A percentile compares a stretch with the other conserved stretches of the same genome.
Evolutionary conservation across 2,888 invertebrate species (phyloP).

Genomic region (Lacanobia oleracea): DNA sequence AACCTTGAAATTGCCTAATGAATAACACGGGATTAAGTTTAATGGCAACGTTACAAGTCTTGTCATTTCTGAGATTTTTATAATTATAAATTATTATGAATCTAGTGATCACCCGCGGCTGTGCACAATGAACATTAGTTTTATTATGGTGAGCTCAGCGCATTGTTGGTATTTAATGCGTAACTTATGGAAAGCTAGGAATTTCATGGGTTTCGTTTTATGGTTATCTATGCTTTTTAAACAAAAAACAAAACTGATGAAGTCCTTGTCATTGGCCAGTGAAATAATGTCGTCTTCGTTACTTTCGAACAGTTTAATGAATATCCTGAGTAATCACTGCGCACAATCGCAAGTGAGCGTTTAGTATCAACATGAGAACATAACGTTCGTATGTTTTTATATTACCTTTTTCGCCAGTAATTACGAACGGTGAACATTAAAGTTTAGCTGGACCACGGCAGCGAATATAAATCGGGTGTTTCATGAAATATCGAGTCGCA

Average conservation of each 20-base stretch:
- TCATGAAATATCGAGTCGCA: slow-evolving; percentile 88
- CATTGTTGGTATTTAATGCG: slow-evolving; percentile 44
- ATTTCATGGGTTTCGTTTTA: slow-evolving; percentile 23
- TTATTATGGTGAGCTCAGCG: slow-evolving; percentile 43
- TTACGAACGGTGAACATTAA: slow-evolving; percentile 87
- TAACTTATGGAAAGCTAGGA: slow-evolving; percentile 36
- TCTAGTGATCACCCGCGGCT: slow-evolving; percentile 56
- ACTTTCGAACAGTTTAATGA: slow-evolving; percentile 22
- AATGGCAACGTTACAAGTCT: slow-evolving; percentile 71
- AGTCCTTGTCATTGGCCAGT: background rate
- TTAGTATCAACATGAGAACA: slow-evolving; percentile 57
- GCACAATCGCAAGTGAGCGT: slow-evolving; percentile 47
- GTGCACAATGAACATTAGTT: slow-evolving; percentile 45
- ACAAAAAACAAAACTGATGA: slow-evolving; percentile 1
- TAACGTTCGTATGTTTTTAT: slow-evolving; percentile 69
- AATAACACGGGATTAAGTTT: slow-evolving; percentile 79
- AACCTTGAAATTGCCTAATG: slow-evolving; percentile 79
- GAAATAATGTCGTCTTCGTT: slow-evolving; percentile 19
- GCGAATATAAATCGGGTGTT: slow-evolving; percentile 89
- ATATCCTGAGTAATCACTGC: slow-evolving; percentile 41
- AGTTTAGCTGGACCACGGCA: slow-evolving; percentile 82
- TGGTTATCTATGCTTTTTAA: slow-evolving; percentile 19
- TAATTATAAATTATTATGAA: slow-evolving; percentile 63
- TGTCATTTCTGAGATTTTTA: slow-evolving; percentile 71
- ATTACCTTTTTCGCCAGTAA: slow-evolving; percentile 82